phyloP scores from a whole-genome alignment of 2,113 vertebrate species.

The Lampris megalopsis region DNA sequence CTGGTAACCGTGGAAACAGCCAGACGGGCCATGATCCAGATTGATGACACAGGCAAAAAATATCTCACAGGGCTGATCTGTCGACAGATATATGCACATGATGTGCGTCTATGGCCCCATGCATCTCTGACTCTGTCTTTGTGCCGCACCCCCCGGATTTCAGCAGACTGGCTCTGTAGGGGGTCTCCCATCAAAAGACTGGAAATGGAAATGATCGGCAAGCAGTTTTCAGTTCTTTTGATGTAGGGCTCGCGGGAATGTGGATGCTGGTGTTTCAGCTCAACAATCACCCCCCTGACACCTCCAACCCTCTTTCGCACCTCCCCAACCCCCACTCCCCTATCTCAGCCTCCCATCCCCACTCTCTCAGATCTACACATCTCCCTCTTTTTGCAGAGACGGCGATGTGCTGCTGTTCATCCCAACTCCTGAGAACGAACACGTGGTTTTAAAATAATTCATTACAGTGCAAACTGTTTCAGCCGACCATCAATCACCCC shows the following conservation, averaged over 20 bases:
- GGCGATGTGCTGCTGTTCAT: neutral
- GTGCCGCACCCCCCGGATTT: slow-evolving; percentile 7
- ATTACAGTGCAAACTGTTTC: too few relatives aligned
- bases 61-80: slow-evolving; percentile 49
- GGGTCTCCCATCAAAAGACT: slow-evolving; percentile 28
- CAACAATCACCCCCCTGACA: slow-evolving; percentile 52
- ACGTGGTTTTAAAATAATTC: neutral
- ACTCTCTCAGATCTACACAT: slow-evolving; percentile 22
- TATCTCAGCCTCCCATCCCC: neutral
- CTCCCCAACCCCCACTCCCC: slow-evolving; percentile 17
- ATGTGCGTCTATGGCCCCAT: slow-evolving; percentile 32
- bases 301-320: slow-evolving; percentile 28
- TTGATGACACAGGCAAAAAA: slow-evolving; percentile 51
- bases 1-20: slow-evolving; percentile 73
- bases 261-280: slow-evolving; percentile 39
- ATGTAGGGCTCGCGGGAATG: slow-evolving; percentile 20
- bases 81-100: slow-evolving; percentile 44
- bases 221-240: slow-evolving; percentile 26
- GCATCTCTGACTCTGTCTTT: slow-evolving; percentile 16
- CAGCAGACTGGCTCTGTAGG: slow-evolving; percentile 21
- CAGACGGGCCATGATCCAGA: slow-evolving; percentile 44
- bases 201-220: slow-evolving; percentile 3
- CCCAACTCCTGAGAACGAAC: slow-evolving; percentile 28
- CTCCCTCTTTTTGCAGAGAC: slow-evolving; percentile 31
- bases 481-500: too few relatives aligned